Conservation (phyloP, 1,140 invertebrate species). For the Pararge aegeria region DNA sequence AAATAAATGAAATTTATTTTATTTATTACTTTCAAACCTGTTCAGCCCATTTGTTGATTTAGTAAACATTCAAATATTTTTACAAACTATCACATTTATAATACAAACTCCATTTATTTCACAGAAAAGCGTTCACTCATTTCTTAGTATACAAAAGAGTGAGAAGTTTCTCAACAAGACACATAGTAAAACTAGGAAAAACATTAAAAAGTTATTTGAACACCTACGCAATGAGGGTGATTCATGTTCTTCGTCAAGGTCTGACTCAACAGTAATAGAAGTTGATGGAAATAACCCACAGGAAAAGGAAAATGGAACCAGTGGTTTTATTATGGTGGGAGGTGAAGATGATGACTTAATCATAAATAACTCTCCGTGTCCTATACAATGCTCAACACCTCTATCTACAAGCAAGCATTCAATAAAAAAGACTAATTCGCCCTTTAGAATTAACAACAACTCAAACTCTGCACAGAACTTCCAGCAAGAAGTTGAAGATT, state of each 20-base stretch:
- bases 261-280: conserved; percentile 33
- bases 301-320: neutral
- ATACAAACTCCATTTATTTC: neutral
- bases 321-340: conserved; percentile 32
- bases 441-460: conserved; percentile 29
- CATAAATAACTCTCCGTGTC: conserved; percentile 28
- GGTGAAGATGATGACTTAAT: conserved; percentile 43
- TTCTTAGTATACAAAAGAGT: neutral
- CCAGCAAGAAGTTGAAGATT: conserved; percentile 38
- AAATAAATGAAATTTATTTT: no score
- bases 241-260: neutral
- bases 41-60: no score
- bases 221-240: conserved; percentile 22
- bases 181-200: neutral
- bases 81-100: neutral
- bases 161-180: neutral
- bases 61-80: no score
- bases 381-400: conserved; percentile 48
- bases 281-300: conserved; percentile 1
- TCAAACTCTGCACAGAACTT: conserved; percentile 25
- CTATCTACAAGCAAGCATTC: conserved; percentile 22
- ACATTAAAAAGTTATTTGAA: conserved; percentile 2
- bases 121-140: neutral
- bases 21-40: no score
- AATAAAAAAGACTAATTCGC: conserved; percentile 13